Percentiles rank a stretch among this genome's conserved stretches.
phyloP scores from a whole-genome alignment of 2,113 vertebrate genomes.

The Anas platyrhynchos region DNA sequence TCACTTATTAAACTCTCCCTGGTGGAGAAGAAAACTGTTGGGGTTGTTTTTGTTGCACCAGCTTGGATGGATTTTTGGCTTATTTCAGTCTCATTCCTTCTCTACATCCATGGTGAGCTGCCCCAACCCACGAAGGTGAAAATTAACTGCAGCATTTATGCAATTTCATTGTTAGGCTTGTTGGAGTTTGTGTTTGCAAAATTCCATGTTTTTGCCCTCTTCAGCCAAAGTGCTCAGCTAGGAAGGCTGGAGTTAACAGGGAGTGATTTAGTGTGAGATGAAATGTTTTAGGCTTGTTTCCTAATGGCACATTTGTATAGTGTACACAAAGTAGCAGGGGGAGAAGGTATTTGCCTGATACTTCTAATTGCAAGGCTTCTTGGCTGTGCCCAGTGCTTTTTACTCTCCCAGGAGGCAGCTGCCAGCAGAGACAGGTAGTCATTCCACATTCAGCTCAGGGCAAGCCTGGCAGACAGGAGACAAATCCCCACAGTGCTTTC shows the following conservation, averaged over 20 bases:
- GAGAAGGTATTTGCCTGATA: background rate
- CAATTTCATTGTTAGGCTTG: background rate
- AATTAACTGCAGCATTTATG: background rate
- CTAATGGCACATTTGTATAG: background rate
- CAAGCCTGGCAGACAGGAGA: background rate
- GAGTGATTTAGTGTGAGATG: background rate
- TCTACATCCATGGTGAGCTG: background rate
- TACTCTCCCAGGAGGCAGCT: background rate
- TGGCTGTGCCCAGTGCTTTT: background rate
- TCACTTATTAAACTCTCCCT: background rate
- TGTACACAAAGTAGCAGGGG: background rate
- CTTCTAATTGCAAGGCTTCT: background rate
- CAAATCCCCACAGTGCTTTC: background rate
- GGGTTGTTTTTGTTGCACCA: background rate
- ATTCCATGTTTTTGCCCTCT: background rate
- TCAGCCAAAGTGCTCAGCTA: background rate
- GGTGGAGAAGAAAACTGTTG: background rate
- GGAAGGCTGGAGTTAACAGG: background rate
- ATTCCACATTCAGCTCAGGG: background rate
- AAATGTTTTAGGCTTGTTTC: constrained; percentile 12
- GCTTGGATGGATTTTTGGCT: background rate
- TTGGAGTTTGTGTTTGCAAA: background rate
- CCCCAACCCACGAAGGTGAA: background rate
- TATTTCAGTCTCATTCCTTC: background rate
- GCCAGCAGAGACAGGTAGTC: background rate